A percentile compares a stretch with the other conserved stretches of the same genome.
phyloP scores from a whole-genome alignment of 2,888 invertebrate species.

The Syrphus vitripennis region DNA sequence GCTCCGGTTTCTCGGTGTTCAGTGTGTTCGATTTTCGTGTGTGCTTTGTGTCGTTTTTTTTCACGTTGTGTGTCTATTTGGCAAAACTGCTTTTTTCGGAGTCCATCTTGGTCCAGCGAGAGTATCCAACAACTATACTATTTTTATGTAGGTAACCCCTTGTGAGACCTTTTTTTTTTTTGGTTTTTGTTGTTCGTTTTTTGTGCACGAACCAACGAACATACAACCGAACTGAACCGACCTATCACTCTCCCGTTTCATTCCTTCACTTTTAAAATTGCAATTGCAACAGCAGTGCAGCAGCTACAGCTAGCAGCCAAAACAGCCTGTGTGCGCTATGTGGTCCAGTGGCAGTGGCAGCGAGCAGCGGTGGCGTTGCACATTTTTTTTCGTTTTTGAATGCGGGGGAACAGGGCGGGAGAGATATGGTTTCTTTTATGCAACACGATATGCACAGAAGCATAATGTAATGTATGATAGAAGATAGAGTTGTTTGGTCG shows the following conservation, averaged over 20 bases:
- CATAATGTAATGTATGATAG: conserved; percentile 29
- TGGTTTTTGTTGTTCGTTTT: no score
- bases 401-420: neutral
- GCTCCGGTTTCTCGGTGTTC: conserved; percentile 11
- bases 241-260: conserved; percentile 15
- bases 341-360: neutral
- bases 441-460: conserved; percentile 56
- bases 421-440: conserved; percentile 63
- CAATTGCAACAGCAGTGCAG: neutral
- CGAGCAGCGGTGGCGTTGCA: neutral
- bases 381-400: no score
- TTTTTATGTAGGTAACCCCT: conserved; percentile 48
- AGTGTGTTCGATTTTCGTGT: neutral
- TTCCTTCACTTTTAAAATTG: conserved; percentile 3
- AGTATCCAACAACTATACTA: neutral
- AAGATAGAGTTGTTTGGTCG: conserved; percentile 51
- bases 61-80: conserved; percentile 36
- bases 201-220: conserved; percentile 5
- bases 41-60: neutral
- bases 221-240: neutral
- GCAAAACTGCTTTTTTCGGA: conserved; percentile 18
- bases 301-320: no score
- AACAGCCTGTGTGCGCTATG: neutral
- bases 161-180: neutral
- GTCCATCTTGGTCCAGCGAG: conserved; percentile 18